Conservation (phyloP, 2,113 vertebrate species). For the Cygnus buccinator region DNA sequence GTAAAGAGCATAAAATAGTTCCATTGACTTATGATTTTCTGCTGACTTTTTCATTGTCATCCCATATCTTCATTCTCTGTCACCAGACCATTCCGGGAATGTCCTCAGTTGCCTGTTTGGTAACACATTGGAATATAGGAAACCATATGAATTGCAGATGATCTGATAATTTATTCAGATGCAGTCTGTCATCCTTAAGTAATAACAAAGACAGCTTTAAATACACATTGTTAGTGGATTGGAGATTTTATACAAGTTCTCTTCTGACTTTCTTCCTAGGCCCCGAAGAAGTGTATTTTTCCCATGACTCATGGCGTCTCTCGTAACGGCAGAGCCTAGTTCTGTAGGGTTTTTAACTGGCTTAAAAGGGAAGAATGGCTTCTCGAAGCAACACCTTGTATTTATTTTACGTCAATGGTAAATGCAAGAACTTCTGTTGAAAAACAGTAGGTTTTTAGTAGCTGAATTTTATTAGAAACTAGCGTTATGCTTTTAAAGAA, state of each 20-base stretch:
- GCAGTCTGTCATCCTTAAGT: not conserved
- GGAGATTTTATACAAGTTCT: not conserved
- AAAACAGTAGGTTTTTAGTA: not conserved
- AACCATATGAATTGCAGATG: slow-evolving; percentile 49
- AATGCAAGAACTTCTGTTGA: not conserved
- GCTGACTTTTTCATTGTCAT: slow-evolving; percentile 57
- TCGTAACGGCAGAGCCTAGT: not conserved
- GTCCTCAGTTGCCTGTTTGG: slow-evolving; percentile 32
- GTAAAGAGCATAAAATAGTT: slow-evolving; percentile 67
- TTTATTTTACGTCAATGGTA: accelerated
- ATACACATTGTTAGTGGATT: not conserved
- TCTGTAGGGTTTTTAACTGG: not conserved
- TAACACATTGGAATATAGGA: not conserved
- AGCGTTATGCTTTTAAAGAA: not conserved
- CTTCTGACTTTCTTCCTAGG: not conserved
- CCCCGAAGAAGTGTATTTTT: not conserved
- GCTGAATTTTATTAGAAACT: not conserved
- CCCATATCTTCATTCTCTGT: slow-evolving; percentile 37
- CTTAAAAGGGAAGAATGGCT: not conserved
- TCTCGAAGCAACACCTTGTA: not conserved
- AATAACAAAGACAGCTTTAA: not conserved
- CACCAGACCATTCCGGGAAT: slow-evolving; percentile 36
- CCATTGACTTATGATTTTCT: slow-evolving; percentile 67
- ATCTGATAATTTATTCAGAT: slow-evolving; percentile 25
- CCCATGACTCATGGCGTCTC: not conserved